These are phyloP conservation scores for Agelaius phoeniceus DNA, from an alignment of 2,113 vertebrate genomes.

Conservation along the genomic window DNA sequence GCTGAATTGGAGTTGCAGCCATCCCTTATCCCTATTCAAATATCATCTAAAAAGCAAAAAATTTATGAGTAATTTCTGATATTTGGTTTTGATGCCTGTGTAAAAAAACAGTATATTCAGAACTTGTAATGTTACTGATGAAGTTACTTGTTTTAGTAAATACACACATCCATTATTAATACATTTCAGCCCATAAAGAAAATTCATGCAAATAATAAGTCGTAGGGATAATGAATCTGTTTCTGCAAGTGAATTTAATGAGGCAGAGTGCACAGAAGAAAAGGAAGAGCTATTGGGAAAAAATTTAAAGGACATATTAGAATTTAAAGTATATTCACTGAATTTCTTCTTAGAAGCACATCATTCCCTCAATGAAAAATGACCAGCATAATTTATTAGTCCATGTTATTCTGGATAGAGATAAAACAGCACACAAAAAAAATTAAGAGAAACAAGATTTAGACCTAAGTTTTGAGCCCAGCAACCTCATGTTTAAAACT, in stretches of 20 bases:
- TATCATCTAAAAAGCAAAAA: neutral
- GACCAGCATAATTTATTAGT: neutral
- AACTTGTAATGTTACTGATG: neutral
- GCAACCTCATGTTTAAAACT: neutral
- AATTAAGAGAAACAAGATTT: neutral
- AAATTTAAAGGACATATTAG: neutral
- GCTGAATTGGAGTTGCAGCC: neutral
- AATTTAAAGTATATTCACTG: neutral
- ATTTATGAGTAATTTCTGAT: neutral
- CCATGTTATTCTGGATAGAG: neutral
- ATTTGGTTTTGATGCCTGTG: neutral
- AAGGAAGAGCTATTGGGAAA: neutral
- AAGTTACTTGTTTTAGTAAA: neutral
- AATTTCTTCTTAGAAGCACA: neutral
- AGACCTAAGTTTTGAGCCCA: neutral
- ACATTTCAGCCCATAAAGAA: neutral
- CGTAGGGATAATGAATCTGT: neutral
- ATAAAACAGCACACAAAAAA: neutral
- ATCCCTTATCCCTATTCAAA: neutral
- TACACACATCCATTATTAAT: neutral
- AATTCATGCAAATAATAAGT: neutral
- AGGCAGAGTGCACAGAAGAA: neutral
- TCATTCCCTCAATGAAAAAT: neutral
- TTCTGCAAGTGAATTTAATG: neutral
- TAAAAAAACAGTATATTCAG: neutral